These are phyloP conservation scores for Trachymyrmex cornetzi DNA, from an alignment of 1,140 invertebrate species.

Conservation along the genomic window DNA sequence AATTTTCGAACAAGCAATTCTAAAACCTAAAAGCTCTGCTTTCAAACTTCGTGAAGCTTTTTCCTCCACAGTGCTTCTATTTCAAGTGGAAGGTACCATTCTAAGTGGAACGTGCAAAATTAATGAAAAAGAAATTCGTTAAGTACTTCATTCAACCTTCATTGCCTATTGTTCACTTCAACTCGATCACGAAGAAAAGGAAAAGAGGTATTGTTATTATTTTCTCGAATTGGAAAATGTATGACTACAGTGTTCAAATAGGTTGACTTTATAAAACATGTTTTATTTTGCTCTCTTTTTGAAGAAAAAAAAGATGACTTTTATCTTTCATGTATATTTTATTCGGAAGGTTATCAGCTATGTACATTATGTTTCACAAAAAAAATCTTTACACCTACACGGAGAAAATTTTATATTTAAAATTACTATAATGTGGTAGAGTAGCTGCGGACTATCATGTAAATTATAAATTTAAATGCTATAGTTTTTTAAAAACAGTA, in stretches of 20 bases:
- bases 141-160: slow-evolving; percentile 2
- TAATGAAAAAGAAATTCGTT: not conserved
- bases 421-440: too few relatives aligned
- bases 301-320: not conserved
- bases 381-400: not conserved
- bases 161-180: not conserved
- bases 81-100: not conserved
- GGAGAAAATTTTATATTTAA: too few relatives aligned
- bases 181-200: not conserved
- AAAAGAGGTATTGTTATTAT: not conserved
- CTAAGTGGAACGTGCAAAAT: slow-evolving; percentile 10
- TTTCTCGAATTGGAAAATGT: not conserved
- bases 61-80: not conserved
- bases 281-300: too few relatives aligned
- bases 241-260: not conserved
- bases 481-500: too few relatives aligned
- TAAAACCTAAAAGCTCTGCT: not conserved
- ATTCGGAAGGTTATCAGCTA: not conserved
- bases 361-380: not conserved
- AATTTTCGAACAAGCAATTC: not conserved
- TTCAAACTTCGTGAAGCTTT: not conserved
- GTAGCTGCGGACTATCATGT: too few relatives aligned
- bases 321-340: not conserved
- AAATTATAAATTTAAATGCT: too few relatives aligned
- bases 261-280: not conserved